Conservation (phyloP, 2,113 vertebrate genomes). For the Vombatus ursinus region DNA sequence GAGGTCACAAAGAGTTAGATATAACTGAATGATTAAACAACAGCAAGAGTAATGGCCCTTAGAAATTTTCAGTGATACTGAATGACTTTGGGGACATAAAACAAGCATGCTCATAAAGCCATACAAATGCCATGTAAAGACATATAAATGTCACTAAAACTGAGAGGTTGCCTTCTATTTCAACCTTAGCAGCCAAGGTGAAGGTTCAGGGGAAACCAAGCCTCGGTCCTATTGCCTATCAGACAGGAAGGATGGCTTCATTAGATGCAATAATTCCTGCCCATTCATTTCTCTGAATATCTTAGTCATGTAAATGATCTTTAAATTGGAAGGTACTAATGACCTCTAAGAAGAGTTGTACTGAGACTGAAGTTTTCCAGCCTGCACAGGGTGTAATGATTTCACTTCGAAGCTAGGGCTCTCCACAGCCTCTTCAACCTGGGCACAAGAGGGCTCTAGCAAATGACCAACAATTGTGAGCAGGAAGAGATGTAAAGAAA, state of each 20-base stretch:
- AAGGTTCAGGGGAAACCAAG: background rate
- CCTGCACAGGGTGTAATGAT: background rate
- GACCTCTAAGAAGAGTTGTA: background rate
- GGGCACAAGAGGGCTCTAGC: background rate
- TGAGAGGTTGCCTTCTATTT: background rate
- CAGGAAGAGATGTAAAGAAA: background rate
- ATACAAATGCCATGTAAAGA: background rate
- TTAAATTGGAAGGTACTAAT: background rate
- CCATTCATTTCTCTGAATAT: background rate
- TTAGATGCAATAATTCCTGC: background rate
- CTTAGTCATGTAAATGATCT: background rate
- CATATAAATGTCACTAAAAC: background rate
- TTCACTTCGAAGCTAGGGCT: background rate
- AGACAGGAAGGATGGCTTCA: background rate
- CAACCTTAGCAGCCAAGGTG: background rate
- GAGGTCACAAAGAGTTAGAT: background rate
- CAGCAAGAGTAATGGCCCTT: background rate
- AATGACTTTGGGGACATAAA: background rate
- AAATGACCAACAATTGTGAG: background rate
- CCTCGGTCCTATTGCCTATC: background rate
- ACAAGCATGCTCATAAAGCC: background rate
- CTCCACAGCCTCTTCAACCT: background rate
- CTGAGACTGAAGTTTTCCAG: background rate
- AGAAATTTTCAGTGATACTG: background rate
- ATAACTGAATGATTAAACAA: background rate